Conservation (phyloP, 2,888 invertebrate genomes). For the Slavum lentiscoides region DNA sequence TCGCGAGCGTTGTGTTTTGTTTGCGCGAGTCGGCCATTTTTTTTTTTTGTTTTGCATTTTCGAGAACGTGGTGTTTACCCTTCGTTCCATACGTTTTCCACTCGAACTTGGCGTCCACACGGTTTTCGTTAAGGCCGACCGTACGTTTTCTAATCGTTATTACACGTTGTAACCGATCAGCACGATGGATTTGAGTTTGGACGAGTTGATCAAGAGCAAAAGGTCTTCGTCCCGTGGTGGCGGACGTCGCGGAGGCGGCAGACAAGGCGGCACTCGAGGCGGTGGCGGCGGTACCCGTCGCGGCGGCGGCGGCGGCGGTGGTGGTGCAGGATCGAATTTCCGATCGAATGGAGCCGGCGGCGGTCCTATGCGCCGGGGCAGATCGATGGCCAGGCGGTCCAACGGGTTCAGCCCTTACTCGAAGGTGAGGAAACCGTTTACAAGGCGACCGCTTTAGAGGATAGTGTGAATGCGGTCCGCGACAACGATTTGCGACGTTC, state of each 20-base stretch:
- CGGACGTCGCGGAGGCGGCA: constrained; percentile 61
- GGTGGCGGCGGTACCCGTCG: no score
- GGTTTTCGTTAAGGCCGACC: background rate
- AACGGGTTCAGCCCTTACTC: constrained; percentile 67
- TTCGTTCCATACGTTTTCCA: background rate
- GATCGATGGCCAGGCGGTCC: constrained; percentile 66
- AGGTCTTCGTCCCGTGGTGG: constrained; percentile 67
- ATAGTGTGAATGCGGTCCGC: background rate
- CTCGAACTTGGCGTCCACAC: background rate
- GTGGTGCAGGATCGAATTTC: constrained; percentile 60
- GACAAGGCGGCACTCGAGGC: constrained; percentile 61
- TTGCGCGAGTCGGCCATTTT: constrained; percentile 7
- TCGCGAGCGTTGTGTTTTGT: background rate
- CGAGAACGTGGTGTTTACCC: background rate
- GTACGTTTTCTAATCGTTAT: no score
- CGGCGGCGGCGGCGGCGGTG: constrained; percentile 62
- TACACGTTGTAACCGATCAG: no score
- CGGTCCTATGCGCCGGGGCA: constrained; percentile 61
- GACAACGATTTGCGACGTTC: no score
- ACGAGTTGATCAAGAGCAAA: constrained; percentile 91
- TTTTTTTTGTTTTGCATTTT: background rate
- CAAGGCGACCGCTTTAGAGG: no score
- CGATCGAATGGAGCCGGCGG: constrained; percentile 62
- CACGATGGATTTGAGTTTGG: constrained; percentile 89
- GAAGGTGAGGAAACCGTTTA: constrained; percentile 65